Conservation (phyloP, 2,888 invertebrate genomes). For the Ischnus inquisitorius region DNA sequence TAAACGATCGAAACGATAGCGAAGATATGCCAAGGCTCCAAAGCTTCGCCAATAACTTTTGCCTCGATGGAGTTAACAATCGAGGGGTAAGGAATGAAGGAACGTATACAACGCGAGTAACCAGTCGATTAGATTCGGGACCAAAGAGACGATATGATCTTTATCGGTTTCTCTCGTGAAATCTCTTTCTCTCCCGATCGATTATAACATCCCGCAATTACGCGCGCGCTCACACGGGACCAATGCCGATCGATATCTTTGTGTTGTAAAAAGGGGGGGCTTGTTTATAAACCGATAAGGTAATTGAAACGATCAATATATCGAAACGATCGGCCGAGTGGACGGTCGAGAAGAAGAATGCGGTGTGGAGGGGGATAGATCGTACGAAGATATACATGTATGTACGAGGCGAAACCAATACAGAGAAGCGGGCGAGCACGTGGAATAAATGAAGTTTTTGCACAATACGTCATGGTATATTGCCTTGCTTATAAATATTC, state of each 20-base stretch:
- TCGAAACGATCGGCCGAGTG: constrained; percentile 57
- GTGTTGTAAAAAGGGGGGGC: constrained; percentile 51
- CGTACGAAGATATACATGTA: constrained; percentile 46
- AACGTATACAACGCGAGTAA: constrained; percentile 16
- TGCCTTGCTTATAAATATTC: constrained; percentile 23
- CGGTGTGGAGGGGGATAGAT: constrained; percentile 32
- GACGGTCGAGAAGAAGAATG: constrained; percentile 46
- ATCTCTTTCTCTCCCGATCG: constrained; percentile 52
- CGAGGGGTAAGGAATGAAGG: constrained; percentile 12
- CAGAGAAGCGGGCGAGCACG: neutral
- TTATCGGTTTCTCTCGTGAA: constrained; percentile 55
- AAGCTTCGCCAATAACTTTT: constrained; percentile 41
- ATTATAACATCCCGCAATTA: constrained; percentile 67
- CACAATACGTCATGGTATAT: constrained; percentile 43
- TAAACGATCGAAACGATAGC: constrained; percentile 40
- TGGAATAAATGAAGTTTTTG: constrained; percentile 16
- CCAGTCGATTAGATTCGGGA: constrained; percentile 66
- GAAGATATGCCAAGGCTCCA: constrained; percentile 26
- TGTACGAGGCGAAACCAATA: constrained; percentile 23
- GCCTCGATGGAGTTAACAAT: constrained; percentile 53
- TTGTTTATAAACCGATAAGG: constrained; percentile 69
- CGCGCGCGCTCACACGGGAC: constrained; percentile 40
- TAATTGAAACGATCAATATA: constrained; percentile 69
- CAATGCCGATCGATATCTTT: constrained; percentile 57
- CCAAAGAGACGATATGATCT: constrained; percentile 56